These are phyloP conservation scores for Manacus vitellinus DNA, from an alignment of 2,113 vertebrate species.

Conservation along the genomic window DNA sequence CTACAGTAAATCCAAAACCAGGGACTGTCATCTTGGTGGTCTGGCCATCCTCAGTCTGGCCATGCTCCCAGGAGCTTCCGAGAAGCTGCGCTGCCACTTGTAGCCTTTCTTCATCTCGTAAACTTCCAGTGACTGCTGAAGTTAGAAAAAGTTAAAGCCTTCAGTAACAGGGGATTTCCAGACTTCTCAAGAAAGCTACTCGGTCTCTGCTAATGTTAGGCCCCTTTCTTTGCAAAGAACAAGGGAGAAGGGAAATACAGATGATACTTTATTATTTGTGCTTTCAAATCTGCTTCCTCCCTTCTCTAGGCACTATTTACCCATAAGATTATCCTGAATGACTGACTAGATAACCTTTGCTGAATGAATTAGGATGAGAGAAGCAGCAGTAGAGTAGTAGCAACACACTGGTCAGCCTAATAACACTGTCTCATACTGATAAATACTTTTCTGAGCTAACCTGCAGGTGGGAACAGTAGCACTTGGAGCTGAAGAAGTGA, in stretches of 20 bases:
- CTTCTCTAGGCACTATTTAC: neutral
- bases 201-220: neutral
- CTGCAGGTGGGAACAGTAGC: neutral
- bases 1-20: constrained; percentile 35
- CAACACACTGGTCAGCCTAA: neutral
- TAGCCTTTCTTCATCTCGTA: neutral
- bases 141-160: neutral
- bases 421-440: neutral
- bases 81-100: constrained; percentile 37
- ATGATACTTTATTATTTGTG: neutral
- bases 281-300: neutral
- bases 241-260: neutral
- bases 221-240: neutral
- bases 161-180: constrained; percentile 22
- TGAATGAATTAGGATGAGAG: neutral
- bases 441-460: neutral
- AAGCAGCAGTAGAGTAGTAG: neutral
- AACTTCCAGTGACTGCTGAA: neutral
- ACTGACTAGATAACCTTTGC: neutral
- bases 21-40: constrained; percentile 36
- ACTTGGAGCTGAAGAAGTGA: neutral
- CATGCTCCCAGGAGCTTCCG: constrained; percentile 28
- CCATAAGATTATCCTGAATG: neutral
- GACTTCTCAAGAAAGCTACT: neutral
- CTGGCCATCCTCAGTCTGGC: constrained; percentile 29